phyloP scores from a whole-genome alignment of 2,797 vertebrate species.

The Lutjanus campechanus region DNA sequence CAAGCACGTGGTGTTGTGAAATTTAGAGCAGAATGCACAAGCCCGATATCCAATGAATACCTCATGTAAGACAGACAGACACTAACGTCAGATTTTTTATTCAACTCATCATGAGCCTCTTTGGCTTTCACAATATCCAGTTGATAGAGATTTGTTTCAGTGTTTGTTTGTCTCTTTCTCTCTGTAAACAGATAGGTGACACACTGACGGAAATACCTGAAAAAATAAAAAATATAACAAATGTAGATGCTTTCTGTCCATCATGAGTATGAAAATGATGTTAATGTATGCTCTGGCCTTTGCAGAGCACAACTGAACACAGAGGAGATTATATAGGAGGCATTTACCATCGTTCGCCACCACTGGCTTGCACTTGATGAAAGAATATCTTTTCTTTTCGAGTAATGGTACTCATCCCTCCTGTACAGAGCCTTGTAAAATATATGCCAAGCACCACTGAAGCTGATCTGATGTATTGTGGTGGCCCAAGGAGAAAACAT shows the following conservation, averaged over 20 bases:
- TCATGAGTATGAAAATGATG: neutral
- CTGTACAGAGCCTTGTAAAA: neutral
- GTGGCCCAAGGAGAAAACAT: neutral
- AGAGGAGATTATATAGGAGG: neutral
- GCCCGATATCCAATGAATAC: too few species aligned
- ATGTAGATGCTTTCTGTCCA: neutral
- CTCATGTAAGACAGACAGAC: too few species aligned
- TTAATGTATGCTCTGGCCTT: neutral
- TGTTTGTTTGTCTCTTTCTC: neutral
- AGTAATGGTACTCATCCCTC: neutral
- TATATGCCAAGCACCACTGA: neutral
- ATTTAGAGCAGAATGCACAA: too few species aligned
- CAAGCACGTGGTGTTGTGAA: too few species aligned
- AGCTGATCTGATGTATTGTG: neutral
- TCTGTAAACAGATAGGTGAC: neutral
- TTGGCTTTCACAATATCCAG: neutral
- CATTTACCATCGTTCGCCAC: neutral
- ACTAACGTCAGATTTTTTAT: neutral
- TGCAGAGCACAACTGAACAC: neutral
- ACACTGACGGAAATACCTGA: neutral
- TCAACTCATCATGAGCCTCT: neutral
- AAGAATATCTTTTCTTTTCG: constrained; percentile 10
- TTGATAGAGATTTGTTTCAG: constrained; percentile 2
- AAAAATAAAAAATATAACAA: neutral
- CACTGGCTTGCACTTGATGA: neutral